Percentiles rank a stretch among this genome's conserved stretches.
phyloP scores from a whole-genome alignment of 2,113 vertebrate genomes.

The Corynorhinus townsendii region DNA sequence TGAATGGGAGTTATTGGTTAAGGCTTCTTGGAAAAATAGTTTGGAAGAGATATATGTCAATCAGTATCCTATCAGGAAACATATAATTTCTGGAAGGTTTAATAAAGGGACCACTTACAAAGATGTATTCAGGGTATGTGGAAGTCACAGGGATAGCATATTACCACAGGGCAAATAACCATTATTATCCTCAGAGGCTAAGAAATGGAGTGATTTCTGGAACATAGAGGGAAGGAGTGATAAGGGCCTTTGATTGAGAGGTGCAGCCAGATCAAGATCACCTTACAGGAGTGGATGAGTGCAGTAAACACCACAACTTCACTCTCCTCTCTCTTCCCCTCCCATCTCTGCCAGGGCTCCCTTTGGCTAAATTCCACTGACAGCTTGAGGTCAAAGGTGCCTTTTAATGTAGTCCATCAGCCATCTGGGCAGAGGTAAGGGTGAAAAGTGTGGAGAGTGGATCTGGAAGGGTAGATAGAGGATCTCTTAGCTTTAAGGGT shows the following conservation, averaged over 20 bases:
- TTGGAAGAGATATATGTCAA: neutral
- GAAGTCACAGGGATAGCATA: neutral
- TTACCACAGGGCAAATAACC: neutral
- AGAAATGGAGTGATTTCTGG: neutral
- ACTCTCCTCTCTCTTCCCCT: neutral
- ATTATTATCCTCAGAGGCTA: neutral
- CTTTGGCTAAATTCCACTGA: neutral
- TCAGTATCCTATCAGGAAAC: neutral
- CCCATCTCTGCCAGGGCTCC: neutral
- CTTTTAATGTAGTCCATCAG: neutral
- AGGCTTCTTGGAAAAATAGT: neutral
- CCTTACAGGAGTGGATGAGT: neutral
- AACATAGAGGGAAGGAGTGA: neutral
- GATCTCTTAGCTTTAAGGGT: neutral
- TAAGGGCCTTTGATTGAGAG: neutral
- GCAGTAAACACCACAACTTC: neutral
- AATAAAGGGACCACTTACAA: neutral
- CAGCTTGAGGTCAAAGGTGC: neutral
- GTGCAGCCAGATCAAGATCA: neutral
- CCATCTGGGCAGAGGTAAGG: neutral
- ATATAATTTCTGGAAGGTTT: neutral
- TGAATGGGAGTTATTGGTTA: neutral
- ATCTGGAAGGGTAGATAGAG: neutral
- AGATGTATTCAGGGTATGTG: neutral
- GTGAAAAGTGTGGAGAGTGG: neutral